phyloP scores from a whole-genome alignment of 2,888 invertebrate genomes.

The Tethea ocularis region DNA sequence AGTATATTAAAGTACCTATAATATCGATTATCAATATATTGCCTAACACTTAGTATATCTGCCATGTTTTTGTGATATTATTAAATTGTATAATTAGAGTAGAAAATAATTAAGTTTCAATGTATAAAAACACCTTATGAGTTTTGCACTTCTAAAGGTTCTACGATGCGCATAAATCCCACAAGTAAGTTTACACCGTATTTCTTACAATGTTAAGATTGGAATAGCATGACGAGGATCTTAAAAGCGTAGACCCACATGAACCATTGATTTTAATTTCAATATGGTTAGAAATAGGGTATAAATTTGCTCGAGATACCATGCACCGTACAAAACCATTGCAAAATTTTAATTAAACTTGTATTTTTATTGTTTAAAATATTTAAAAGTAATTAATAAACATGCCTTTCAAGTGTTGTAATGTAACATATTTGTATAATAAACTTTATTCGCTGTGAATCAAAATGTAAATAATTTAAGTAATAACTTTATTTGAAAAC shows the following conservation, averaged over 20 bases:
- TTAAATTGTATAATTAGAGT: conserved; percentile 18
- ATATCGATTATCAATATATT: not conserved
- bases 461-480: conserved; percentile 7
- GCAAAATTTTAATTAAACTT: no score
- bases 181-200: no score
- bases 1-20: not conserved
- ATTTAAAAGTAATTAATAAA: conserved; percentile 28
- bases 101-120: not conserved
- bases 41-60: conserved; percentile 23
- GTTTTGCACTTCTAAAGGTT: not conserved
- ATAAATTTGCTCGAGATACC: no score
- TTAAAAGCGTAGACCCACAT: no score
- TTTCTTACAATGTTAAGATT: no score
- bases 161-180: no score
- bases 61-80: conserved; percentile 63
- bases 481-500: not conserved
- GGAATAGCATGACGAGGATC: no score
- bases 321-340: no score
- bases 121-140: not conserved
- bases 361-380: conserved; percentile 25
- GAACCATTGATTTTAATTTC: no score
- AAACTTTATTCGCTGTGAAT: conserved; percentile 3
- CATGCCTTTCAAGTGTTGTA: conserved; percentile 7
- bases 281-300: no score
- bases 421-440: conserved; percentile 7